Evolutionary conservation across 2,888 invertebrate species (phyloP), one percentile per base, ranked within the genome.

Genomic region (Tenthredo livida): DNA sequence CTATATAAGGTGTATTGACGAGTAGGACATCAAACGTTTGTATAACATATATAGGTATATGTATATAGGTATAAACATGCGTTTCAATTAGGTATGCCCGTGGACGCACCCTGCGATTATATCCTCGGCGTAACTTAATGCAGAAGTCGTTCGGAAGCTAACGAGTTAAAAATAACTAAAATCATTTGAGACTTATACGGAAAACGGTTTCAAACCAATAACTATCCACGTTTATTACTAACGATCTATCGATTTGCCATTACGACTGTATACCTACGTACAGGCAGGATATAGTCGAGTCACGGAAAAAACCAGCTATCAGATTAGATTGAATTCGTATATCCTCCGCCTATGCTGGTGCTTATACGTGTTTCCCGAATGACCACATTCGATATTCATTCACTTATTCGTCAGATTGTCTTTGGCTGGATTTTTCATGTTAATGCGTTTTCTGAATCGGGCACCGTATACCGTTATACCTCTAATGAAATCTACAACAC

Each of bases 11-110:
- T 33, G 67, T 33, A 67, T 67, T 67, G 67, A 67, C 67, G 17
- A 67, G 67, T n/a, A 10, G 67, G 7, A 67, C 33, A 67, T 67
- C 67, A 67, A 67, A 67, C 33, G 67, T 67, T 67, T 67, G 17
- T 67, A 67, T 67, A 33, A 17, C 67, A 67, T 33, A 33, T 10
- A 43, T 29, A 29, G 1, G 2, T 29, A 29, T 29, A 29, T 29
- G 29, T 43, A 43, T 10, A 43, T 43, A 43, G 43, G 43, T 17
- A 50, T n/a, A n/a, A 33, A 67, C 67, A 33, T 67, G 67, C 33
- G 67, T 67, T 67, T 67, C 17, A 29, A 67, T 67, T 67, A 67
- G 33, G 5, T 17, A 67, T 17, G 33, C 33, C 17, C 33, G 33
- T 17, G 33, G 67, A 67, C 67, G 33, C 5, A 33, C 29, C 15